A percentile compares a stretch with the other conserved stretches of the same genome.
Conservation (phyloP, 2,888 invertebrate species). For the Dynastes hyllus region DNA sequence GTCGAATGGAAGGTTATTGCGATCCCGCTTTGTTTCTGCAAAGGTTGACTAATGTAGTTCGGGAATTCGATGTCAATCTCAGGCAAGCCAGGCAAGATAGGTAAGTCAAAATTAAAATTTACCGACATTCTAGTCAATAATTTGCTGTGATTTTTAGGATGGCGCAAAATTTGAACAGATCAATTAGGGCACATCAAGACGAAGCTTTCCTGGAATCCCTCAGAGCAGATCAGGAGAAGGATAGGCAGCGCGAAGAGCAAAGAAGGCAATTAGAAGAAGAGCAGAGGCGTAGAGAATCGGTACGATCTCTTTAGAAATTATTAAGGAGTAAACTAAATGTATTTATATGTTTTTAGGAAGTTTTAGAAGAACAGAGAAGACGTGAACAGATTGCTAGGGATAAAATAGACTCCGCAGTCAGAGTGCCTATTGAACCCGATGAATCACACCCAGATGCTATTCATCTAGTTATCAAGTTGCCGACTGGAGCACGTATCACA, state of each 20-base stretch:
- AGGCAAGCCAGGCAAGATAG: slow-evolving; percentile 91
- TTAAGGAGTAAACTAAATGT: background rate
- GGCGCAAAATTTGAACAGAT: slow-evolving; percentile 82
- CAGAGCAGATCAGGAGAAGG: slow-evolving; percentile 95
- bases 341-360: slow-evolving; percentile 61
- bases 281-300: slow-evolving; percentile 68
- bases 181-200: slow-evolving; percentile 92
- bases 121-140: background rate
- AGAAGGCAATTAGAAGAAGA: slow-evolving; percentile 73
- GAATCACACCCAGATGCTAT: slow-evolving; percentile 81
- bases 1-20: slow-evolving; percentile 89
- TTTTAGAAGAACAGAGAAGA: slow-evolving; percentile 71
- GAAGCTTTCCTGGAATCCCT: slow-evolving; percentile 94
- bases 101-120: slow-evolving; percentile 67
- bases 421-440: slow-evolving; percentile 85
- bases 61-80: slow-evolving; percentile 90
- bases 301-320: slow-evolving; percentile 51
- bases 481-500: slow-evolving; percentile 90
- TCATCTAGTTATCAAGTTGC: slow-evolving; percentile 92
- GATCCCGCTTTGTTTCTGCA: slow-evolving; percentile 81
- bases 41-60: slow-evolving; percentile 83
- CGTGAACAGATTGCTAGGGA: slow-evolving; percentile 76
- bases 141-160: slow-evolving; percentile 38
- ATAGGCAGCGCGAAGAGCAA: slow-evolving; percentile 80
- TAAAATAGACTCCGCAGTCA: slow-evolving; percentile 78